phyloP scores from a whole-genome alignment of 2,888 invertebrate species.

The Xanthia icteritia region DNA sequence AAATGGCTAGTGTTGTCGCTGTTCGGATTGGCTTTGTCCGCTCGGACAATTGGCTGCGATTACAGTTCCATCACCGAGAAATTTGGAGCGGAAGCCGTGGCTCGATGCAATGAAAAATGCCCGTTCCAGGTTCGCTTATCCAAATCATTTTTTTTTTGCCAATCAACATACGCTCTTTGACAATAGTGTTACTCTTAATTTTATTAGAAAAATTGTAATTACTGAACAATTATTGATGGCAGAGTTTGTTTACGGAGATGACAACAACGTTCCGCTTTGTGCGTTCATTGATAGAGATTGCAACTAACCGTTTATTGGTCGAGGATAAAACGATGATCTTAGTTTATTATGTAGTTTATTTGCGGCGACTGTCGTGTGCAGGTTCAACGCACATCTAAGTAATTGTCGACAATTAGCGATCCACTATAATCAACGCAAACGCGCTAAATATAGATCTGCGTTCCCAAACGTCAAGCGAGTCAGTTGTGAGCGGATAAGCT shows the following conservation, averaged over 20 bases:
- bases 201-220: not conserved
- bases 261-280: constrained; percentile 46
- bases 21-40: constrained; percentile 90
- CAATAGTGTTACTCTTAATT: too few species aligned
- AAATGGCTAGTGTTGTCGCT: constrained; percentile 89
- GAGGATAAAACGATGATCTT: constrained; percentile 69
- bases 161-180: not conserved
- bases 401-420: constrained; percentile 88
- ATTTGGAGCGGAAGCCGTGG: constrained; percentile 90
- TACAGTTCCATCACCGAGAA: constrained; percentile 89
- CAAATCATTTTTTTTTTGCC: constrained; percentile 42
- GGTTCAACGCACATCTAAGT: constrained; percentile 88
- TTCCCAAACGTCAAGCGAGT: constrained; percentile 64
- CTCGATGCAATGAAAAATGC: constrained; percentile 89
- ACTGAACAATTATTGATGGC: constrained; percentile 12
- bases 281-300: constrained; percentile 73
- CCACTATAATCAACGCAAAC: constrained; percentile 82
- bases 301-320: constrained; percentile 72
- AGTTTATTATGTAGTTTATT: constrained; percentile 73
- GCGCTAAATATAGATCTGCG: constrained; percentile 85
- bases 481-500: constrained; percentile 37
- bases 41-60: constrained; percentile 89
- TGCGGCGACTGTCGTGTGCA: constrained; percentile 77
- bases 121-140: constrained; percentile 86
- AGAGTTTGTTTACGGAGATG: constrained; percentile 38